Percentiles rank a stretch among this genome's conserved stretches.
These are phyloP conservation scores for Antigone vipio DNA, from an alignment of 2,113 vertebrate species.

Conservation along the genomic window DNA sequence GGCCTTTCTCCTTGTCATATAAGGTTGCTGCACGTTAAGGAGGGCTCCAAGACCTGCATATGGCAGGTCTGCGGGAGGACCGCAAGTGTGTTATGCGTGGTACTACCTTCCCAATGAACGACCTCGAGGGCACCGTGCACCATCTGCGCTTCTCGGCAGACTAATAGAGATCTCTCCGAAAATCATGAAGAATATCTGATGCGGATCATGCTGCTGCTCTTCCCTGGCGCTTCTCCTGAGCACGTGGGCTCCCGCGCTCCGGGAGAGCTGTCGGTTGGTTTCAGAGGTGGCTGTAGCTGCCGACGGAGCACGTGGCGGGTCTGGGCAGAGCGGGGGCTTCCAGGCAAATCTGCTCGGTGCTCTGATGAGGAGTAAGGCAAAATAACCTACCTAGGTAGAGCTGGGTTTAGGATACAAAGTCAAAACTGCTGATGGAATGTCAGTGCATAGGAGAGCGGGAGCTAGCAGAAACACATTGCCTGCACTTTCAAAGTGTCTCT, in stretches of 20 bases:
- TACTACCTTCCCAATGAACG: rapidly evolving
- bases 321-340: not conserved
- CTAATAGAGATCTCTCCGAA: rapidly evolving
- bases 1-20: not conserved
- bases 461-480: too few species aligned
- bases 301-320: rapidly evolving
- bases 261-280: not conserved
- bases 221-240: not conserved
- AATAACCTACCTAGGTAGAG: rapidly evolving
- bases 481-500: not conserved
- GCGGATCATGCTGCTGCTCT: not conserved
- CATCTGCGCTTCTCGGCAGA: not conserved
- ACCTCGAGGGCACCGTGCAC: not conserved
- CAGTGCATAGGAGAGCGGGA: not conserved
- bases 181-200: too few species aligned
- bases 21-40: not conserved
- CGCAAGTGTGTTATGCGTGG: rapidly evolving
- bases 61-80: not conserved
- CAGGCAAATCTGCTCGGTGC: not conserved
- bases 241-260: rapidly evolving
- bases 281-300: not conserved
- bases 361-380: not conserved
- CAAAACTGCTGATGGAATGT: too few species aligned
- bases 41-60: not conserved
- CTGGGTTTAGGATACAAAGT: not conserved